These are phyloP conservation scores for Scolopax mira DNA, from an alignment of 2,113 vertebrate genomes.

Conservation along the genomic window DNA sequence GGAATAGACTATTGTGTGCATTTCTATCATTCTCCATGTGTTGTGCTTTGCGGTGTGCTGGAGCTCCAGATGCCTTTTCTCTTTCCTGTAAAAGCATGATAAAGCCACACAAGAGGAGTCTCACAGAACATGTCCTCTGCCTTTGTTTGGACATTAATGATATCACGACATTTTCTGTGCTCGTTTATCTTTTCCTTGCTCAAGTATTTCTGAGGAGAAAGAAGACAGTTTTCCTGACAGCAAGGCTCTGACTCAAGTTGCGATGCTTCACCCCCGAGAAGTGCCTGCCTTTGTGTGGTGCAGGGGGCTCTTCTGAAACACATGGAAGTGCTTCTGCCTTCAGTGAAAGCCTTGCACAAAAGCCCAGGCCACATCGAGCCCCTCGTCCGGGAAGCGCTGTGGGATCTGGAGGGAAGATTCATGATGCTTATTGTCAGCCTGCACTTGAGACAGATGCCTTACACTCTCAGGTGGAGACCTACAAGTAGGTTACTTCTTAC, in stretches of 20 bases:
- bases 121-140: not conserved
- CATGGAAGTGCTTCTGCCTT: slow-evolving; percentile 1
- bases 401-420: slow-evolving; percentile 20
- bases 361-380: not conserved
- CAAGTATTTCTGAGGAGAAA: not conserved
- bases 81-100: not conserved
- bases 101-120: not conserved
- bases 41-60: not conserved
- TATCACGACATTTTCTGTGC: not conserved
- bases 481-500: slow-evolving; percentile 1
- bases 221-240: not conserved
- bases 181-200: not conserved
- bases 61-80: not conserved
- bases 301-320: not conserved
- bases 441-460: slow-evolving; percentile 1
- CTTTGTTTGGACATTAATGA: not conserved
- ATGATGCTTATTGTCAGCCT: slow-evolving; percentile 1
- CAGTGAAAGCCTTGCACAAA: not conserved
- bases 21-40: not conserved
- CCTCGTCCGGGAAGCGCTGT: rapidly evolving
- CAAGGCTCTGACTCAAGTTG: not conserved
- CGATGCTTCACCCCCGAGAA: not conserved
- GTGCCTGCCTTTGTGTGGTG: not conserved
- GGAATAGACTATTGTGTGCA: not conserved
- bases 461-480: not conserved